Base-by-base conservation (phyloP, 2,888 invertebrate genomes). In the Lysandra coridon region DNA sequence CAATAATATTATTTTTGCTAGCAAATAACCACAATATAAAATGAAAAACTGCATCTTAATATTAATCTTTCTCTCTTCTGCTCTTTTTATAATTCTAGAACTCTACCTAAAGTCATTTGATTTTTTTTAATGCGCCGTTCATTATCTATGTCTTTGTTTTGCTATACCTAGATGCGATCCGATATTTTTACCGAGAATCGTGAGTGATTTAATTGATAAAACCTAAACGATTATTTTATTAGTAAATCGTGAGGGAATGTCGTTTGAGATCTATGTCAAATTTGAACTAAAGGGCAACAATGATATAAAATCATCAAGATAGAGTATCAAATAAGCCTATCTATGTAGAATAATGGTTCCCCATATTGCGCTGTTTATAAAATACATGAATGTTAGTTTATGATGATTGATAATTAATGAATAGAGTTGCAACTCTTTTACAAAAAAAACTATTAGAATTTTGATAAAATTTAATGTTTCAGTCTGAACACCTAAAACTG, bases 211-310 rank as follows among this genome's bases (percentile, higher is more conserved):
- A 4, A 33, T 49, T 49, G 49, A 40, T 30, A 44, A 40, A 44
- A 60, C 64, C 30, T n/a, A 64, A 64, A 37, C 44, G 6, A 64
- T 23, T 23, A 2, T 44, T 78, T 64, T 44, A 78, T 78, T 78
- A 14, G 64, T 17, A 64, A 7, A 33, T 14, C 62, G 69, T 73
- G 69, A 53, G 73, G 14, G 12, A 23, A 33, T 69, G 69, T 69
- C 69, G 33, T 69, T 64, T 69, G 4, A 69, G 33, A 69, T 69
- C 69, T 69, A 37, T 69, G 33, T 69, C 33, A 37, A 37, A 69
- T 37, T 3, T 57, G 57, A 57, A 57, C 17, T 57, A 17, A 57
- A 57, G 17, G 57, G 57, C 14, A 57, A 1, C 4, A 4, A 4
- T 57, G 14, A 57, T 57, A 17, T 57, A 57, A 57, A 57, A 17